These are phyloP conservation scores for Epizoanthus fatuus DNA, from an alignment of 92 coral and sea anemone genomes.

Conservation along the genomic window DNA sequence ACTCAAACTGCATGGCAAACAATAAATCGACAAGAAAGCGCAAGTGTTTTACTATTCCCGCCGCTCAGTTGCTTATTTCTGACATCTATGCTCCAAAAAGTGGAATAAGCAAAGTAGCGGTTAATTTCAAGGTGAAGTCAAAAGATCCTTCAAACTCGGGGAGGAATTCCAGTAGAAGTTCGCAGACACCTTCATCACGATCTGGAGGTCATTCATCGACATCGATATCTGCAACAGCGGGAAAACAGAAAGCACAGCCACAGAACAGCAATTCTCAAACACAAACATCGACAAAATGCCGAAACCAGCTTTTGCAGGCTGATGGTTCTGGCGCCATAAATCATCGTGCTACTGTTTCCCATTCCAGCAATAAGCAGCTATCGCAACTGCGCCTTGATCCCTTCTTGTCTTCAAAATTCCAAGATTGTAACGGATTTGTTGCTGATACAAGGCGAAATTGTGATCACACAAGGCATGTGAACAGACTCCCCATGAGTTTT, in stretches of 20 bases:
- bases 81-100: constrained; percentile 54
- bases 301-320: background rate
- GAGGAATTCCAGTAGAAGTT: no score
- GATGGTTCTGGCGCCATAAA: background rate
- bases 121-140: constrained; percentile 37
- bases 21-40: background rate
- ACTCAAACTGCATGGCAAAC: no score
- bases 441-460: background rate
- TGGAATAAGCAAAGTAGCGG: constrained; percentile 52
- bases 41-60: background rate
- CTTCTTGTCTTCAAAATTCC: background rate
- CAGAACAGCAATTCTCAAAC: background rate
- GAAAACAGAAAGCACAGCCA: background rate
- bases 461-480: background rate
- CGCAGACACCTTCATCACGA: no score
- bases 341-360: background rate
- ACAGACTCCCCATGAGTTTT: background rate
- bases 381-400: no score
- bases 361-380: background rate
- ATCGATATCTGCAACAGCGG: background rate
- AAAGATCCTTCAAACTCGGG: no score
- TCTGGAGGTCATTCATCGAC: no score
- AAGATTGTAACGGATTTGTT: background rate
- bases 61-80: constrained; percentile 36
- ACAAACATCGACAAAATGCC: background rate